Percentiles rank a stretch among this genome's conserved stretches.
Evolutionary conservation across 2,888 invertebrate genomes (phyloP).

Genomic region (Elaeidobius kamerunicus): DNA sequence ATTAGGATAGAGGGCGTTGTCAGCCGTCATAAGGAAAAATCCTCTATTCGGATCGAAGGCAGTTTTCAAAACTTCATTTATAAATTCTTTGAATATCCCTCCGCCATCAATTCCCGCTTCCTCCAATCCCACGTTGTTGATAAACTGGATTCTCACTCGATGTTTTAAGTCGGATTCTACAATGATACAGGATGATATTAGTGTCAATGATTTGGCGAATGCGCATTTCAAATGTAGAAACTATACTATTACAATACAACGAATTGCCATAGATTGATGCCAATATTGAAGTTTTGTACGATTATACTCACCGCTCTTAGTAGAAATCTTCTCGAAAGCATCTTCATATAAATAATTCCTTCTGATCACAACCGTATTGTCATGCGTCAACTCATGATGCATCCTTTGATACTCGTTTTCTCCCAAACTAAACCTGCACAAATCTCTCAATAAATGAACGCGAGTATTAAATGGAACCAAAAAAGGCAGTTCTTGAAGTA

Average conservation of each 20-base stretch:
- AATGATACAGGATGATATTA: constrained; percentile 28
- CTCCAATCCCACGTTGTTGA: constrained; percentile 86
- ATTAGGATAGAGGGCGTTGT: constrained; percentile 94
- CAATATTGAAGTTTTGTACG: too few species aligned
- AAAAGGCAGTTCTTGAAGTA: constrained; percentile 91
- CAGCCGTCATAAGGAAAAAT: constrained; percentile 83
- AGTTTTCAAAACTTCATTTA: constrained; percentile 84
- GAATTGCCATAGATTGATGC: too few species aligned
- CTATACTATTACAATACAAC: too few species aligned
- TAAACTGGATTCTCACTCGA: constrained; percentile 83
- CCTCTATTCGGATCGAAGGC: constrained; percentile 97
- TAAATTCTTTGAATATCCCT: constrained; percentile 93
- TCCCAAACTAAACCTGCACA: constrained; percentile 51
- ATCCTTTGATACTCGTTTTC: constrained; percentile 44
- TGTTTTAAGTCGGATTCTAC: constrained; percentile 82
- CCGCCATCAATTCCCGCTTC: constrained; percentile 98
- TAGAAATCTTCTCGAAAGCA: constrained; percentile 90
- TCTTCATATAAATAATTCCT: constrained; percentile 97
- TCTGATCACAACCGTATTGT: constrained; percentile 64
- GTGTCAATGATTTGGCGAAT: background rate
- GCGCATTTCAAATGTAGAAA: too few species aligned
- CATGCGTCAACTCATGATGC: constrained; percentile 45
- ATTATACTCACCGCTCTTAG: constrained; percentile 84
- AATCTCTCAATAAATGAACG: constrained; percentile 78
- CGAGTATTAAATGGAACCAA: constrained; percentile 89